A percentile compares a stretch with the other conserved stretches of the same genome.
phyloP scores from a whole-genome alignment of 37 sponge, comb jelly and placozoan genomes.

The Hexactinellida sp. region DNA sequence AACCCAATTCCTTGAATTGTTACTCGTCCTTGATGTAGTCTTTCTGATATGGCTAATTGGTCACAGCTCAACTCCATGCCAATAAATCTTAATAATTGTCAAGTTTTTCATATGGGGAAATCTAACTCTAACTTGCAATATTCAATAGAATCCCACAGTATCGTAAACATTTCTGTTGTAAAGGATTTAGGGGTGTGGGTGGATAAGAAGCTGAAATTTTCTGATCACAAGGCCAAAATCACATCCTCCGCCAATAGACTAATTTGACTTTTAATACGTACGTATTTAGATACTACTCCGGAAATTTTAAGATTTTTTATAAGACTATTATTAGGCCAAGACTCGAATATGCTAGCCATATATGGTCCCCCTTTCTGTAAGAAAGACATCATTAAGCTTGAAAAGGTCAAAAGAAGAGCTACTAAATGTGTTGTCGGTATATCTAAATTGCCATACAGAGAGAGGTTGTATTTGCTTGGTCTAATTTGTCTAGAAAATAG shows the following conservation, averaged over 20 bases:
- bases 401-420: not conserved
- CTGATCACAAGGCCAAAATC: not conserved
- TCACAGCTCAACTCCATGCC: not conserved
- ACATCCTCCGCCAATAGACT: not conserved
- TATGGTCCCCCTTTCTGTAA: not conserved
- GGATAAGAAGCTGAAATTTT: not conserved
- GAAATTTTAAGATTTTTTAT: not conserved
- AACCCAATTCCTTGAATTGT: not conserved
- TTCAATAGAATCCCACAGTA: not conserved
- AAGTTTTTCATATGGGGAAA: not conserved
- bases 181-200: not conserved
- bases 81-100: not conserved
- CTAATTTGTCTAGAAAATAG: not conserved
- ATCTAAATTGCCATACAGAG: too few species aligned
- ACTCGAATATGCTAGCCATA: not conserved
- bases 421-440: not conserved
- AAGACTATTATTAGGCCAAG: not conserved
- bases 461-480: too few species aligned
- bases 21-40: not conserved
- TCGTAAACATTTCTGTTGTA: not conserved
- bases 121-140: not conserved
- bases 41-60: not conserved
- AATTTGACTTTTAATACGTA: not conserved
- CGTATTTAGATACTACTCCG: not conserved
- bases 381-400: not conserved